Evolutionary conservation across 2,888 invertebrate species (phyloP).

Genomic region (Plebejus melissa): DNA sequence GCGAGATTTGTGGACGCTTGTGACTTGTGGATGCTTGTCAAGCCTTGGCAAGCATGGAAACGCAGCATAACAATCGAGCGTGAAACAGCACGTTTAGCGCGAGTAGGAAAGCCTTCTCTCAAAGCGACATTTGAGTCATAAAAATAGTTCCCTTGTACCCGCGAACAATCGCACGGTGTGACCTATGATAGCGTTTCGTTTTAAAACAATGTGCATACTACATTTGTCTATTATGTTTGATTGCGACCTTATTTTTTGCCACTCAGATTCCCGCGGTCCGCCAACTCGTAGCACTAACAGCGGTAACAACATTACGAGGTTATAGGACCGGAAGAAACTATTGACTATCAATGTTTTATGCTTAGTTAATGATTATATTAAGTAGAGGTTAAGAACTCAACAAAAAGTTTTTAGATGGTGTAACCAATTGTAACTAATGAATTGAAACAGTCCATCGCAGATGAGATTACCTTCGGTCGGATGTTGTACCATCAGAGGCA

Average conservation of each 20-base stretch:
- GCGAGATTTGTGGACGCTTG: too few relatives aligned
- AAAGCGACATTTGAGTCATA: neutral
- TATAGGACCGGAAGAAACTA: slow-evolving; percentile 5
- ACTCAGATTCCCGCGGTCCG: neutral
- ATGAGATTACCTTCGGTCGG: too few relatives aligned
- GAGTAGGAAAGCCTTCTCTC: neutral
- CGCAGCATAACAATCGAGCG: too few relatives aligned
- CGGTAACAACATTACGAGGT: neutral
- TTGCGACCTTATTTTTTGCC: neutral
- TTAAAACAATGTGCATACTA: neutral
- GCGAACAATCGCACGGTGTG: slow-evolving; percentile 9
- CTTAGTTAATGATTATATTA: neutral
- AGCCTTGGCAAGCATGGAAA: too few relatives aligned
- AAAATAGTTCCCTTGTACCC: neutral
- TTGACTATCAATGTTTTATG: neutral
- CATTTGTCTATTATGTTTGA: neutral
- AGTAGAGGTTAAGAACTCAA: neutral
- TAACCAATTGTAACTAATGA: neutral
- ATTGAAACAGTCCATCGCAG: too few relatives aligned
- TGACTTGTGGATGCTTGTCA: too few relatives aligned
- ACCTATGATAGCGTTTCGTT: neutral
- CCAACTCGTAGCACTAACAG: neutral
- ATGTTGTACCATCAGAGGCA: too few relatives aligned
- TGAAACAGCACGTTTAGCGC: too few relatives aligned
- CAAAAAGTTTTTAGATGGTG: neutral